Base-by-base conservation (phyloP, 2,113 vertebrate species). In the Myiagra hebetior region DNA sequence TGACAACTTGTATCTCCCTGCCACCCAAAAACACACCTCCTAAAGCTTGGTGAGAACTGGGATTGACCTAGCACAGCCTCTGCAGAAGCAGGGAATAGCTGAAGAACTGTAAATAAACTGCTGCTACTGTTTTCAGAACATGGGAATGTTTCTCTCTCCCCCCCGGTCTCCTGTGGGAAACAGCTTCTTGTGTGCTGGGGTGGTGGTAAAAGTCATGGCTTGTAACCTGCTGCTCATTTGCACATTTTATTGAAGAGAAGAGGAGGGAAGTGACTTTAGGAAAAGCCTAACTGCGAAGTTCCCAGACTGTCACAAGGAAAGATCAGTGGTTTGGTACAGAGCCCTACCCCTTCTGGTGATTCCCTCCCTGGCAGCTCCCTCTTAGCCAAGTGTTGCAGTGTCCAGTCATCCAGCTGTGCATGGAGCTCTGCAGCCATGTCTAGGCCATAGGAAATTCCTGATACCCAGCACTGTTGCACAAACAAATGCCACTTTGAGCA, bases 81-180 rank as follows among this genome's bases (percentile, higher is more conserved):
- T 77, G 60, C 60, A 75, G 20, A 31, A 44, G 26, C 64, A 72
- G 47, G 28, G 52, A 74, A 59, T 44, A 47, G 60, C 79, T 78
- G 56, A 86, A 84, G 79, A 91, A 78, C 49, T 94, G 87, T 81
- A 92, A 94, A 94, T 75, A 78, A 96, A 93, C 64, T 84, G 75
- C 68, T 83, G 56, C 84, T 74, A 6, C n/a, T 86, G 56, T 91
- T 91, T 62, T 52, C 17, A 73, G 26, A 93, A 63, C 10, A 12
- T 11, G 3, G 44, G 26, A 78, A 33, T 76, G n/a, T 37, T 44
- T 62, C 33, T 65, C 16, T 74, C 30, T n/a, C 4, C 3, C 15
- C 15, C 5, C 1, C 7, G 4, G 14, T 67, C 13, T 57, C 23
- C 21, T 50, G 13, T 39, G 17, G 20, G 63, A 22, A 37, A 27